Evolutionary conservation across 2,888 invertebrate genomes (phyloP), one percentile per base, ranked within the genome.

Genomic region (Patella caerulea): DNA sequence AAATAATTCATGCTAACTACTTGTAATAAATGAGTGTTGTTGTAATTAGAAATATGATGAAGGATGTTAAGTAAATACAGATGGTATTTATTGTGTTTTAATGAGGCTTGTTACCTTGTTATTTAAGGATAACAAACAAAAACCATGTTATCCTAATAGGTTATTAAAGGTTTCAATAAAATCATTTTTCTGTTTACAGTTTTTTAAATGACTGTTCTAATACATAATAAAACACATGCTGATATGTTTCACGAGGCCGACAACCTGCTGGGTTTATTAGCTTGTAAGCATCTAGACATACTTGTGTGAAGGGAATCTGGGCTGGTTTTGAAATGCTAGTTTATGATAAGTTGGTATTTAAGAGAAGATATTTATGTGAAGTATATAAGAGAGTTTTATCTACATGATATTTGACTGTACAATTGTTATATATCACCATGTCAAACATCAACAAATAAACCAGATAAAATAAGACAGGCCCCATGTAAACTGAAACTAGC

Each of bases 401-500:
- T 65, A 24, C 65, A 65, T 65, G 65, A 65, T 65, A 65, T 65
- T 65, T 65, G 65, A 19, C 65, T 15, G 65, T 24, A 65, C 65
- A 65, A 24, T 65, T 19, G 19, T 65, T 65, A 24, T 65, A 65
- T 65, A 65, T 24, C 65, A 65, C 24, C 14, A 65, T 65, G 65
- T 65, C 65, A 65, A 65, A 65, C 24, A 65, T 65, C 65, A 65
- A 65, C 65, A 65, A 65, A 65, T 65, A 65, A 65, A 65, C 24
- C 19, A 65, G 24, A 65, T 65, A 45, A 45, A 45, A 45, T 45
- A 45, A 45, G 45, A 45, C 45, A 45, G 45, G 9, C 45, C 9
- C 7, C 7, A 45, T 45, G 45, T 45, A 45, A 45, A 45, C 45
- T 45, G 45, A 45, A 45, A 45, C 45, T 45, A 45, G 45, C 45